Conservation (phyloP, 2,113 vertebrate species). For the Mesocricetus auratus region DNA sequence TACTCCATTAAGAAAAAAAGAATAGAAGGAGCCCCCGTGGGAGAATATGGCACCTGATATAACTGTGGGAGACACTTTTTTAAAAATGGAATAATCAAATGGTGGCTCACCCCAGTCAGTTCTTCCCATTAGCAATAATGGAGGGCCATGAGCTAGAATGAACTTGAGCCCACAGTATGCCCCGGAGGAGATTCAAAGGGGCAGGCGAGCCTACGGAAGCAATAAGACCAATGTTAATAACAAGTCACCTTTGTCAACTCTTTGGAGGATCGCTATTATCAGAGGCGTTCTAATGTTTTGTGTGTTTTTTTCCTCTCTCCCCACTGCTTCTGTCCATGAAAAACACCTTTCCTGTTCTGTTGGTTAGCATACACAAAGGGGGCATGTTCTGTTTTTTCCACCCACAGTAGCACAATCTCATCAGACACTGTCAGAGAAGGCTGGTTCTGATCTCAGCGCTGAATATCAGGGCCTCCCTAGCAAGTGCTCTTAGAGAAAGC, state of each 20-base stretch:
- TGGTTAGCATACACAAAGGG: neutral
- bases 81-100: constrained; percentile 61
- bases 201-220: neutral
- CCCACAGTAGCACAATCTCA: neutral
- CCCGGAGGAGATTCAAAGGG: constrained; percentile 20
- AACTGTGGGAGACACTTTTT: constrained; percentile 45
- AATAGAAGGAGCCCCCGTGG: neutral
- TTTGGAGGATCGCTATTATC: neutral
- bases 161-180: neutral
- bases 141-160: neutral
- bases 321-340: constrained; percentile 50
- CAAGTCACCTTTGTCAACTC: constrained; percentile 33
- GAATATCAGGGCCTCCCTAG: neutral
- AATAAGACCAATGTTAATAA: constrained; percentile 34
- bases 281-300: neutral
- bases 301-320: neutral
- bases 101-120: neutral
- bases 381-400: neutral
- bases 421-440: neutral
- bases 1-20: constrained; percentile 69
- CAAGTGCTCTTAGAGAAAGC: constrained; percentile 14
- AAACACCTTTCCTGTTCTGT: neutral
- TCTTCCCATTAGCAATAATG: constrained; percentile 20
- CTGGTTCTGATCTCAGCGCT: neutral
- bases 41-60: constrained; percentile 35